Base-by-base conservation (phyloP, 2,888 invertebrate genomes). In the Hypercompe scribonia region DNA sequence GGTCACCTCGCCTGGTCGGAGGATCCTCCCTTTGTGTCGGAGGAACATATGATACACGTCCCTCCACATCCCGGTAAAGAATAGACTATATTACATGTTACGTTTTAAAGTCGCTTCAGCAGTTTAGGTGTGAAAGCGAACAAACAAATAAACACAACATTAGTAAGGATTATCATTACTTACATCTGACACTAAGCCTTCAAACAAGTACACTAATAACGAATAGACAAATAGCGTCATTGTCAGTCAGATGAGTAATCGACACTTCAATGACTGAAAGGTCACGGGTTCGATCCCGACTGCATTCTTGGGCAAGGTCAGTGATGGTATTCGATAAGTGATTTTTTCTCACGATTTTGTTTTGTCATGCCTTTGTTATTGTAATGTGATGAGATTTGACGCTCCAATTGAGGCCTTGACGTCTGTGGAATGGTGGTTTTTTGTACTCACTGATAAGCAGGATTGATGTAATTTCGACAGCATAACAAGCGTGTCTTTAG, bases 261-360 rank as follows among this genome's bases (percentile, higher is more conserved):
- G 81, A 81, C 80, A 77, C 74, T 34, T 81, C 73, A 72, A 75
- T 76, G 72, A 50, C 73, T 78, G 33, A 82, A 80, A 83, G 82
- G 80, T 84, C 82, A 68, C 36, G 31, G 63, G 77, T 80, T 84
- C 68, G 72, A 68, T 50, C 70, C 74, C 71, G 63, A 54, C 74
- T 77, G 73, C 82, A 84, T 83, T 82, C 78, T 78, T 84, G 84
- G 34, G 82, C 84, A 77, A 84, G 82, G 84, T 78, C 75, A 67
- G 63, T 33, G 77, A 82, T 77, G 77, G 78, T 58, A 18, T 64
- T 24, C 75, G 83, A 80, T 78, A 77, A 77, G 71, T 82, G 61
- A 64, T 78, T 75, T 80, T 80, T 76, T 83, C 28, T 61, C 84
- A 83, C 80, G 77, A 76, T 69, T 64, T 39, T 63, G 46, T 50